Conservation (phyloP, 23 tunicate species). For the Halocynthia roretzi region DNA sequence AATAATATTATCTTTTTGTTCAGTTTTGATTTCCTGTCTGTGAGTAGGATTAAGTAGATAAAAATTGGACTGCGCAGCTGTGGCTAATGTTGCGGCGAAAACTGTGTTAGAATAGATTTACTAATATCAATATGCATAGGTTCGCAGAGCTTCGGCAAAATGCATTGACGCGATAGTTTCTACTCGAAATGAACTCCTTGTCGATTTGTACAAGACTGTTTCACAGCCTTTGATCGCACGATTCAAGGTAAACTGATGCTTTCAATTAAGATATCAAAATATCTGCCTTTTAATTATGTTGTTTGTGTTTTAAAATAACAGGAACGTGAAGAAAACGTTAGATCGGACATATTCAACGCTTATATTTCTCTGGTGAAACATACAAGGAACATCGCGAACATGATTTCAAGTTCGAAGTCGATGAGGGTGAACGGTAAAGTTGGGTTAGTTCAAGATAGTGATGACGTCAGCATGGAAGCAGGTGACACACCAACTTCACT, state of each 20-base stretch:
- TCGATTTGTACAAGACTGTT: conserved; percentile 58
- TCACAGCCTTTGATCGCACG: conserved; percentile 58
- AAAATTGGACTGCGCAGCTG: too few relatives aligned
- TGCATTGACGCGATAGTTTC: conserved; percentile 86
- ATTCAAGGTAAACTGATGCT: conserved; percentile 61
- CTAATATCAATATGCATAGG: conserved; percentile 25
- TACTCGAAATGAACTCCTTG: conserved; percentile 67
- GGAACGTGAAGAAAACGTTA: conserved; percentile 95
- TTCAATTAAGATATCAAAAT: background rate
- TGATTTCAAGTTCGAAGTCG: conserved; percentile 5
- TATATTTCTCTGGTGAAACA: conserved; percentile 84
- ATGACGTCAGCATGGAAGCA: conserved; percentile 63
- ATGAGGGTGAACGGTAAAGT: background rate
- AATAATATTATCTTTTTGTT: background rate
- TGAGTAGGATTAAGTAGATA: too few relatives aligned
- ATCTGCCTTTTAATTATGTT: background rate
- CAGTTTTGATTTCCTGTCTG: background rate
- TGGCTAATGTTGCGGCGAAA: background rate
- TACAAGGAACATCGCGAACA: conserved; percentile 33
- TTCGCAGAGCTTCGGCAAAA: conserved; percentile 88
- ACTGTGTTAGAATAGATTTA: background rate
- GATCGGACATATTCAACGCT: conserved; percentile 65
- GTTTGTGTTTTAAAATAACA: background rate
- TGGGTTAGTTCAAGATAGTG: conserved; percentile 1
- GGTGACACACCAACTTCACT: conserved; percentile 53